Base-by-base conservation (phyloP, 2,888 invertebrate genomes). In the Thumatha senex region DNA sequence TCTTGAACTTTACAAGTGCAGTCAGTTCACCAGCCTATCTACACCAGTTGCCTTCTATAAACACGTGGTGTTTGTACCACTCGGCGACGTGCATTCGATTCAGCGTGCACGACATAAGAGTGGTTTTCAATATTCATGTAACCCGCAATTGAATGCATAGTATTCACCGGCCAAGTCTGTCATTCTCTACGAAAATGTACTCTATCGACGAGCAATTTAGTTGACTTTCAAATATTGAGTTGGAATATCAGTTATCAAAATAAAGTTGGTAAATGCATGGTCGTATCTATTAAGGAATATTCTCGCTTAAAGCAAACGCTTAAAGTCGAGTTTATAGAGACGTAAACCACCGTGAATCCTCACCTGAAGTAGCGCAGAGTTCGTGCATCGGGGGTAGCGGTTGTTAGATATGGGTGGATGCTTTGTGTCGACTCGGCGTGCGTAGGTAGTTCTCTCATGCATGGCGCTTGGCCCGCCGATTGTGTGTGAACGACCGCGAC, bases 401-500 rank as follows among this genome's bases (percentile, higher is more conserved):
- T 79, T 76, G 77, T 77, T 76, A 72, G 79, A 78, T 83, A 84
- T 78, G 84, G 86, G 82, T 84, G 84, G 83, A 81, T 79, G 86
- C 81, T 83, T 85, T 87, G 82, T 86, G 81, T 76, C 66, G 78
- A 77, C 71, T 79, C 74, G 78, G 77, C 72, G 80, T 84, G 86
- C 84, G 89, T 89, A 86, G 89, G 86, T 81, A 85, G 84, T 81
- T 80, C 80, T 78, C 83, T 79, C 74, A 72, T 77, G 78, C 74
- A 72, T 77, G 78, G 77, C 75, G 78, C 74, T 82, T 77, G 78
- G 72, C 80, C 77, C 80, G 81, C 82, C 84, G 84, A 84, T 85
- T 86, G 84, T 89, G 88, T 89, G 89, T 89, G 89, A 89, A 90
- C 90, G 88, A 89, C 87, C 89, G 86, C 80, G 78, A 61, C 80